Evolutionary conservation across 2,888 invertebrate genomes (phyloP).

Genomic region (Lasius platythorax): DNA sequence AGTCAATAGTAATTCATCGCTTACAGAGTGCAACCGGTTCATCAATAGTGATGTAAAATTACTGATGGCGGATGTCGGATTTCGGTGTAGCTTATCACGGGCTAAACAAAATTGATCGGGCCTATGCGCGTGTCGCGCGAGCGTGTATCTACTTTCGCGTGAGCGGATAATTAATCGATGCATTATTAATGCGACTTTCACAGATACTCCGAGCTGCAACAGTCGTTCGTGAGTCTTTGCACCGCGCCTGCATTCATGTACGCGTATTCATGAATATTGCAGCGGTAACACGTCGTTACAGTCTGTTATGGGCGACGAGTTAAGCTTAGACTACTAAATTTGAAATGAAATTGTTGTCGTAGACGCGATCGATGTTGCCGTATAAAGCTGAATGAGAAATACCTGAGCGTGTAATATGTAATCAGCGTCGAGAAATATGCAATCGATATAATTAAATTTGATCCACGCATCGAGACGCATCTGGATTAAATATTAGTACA

Average conservation of each 20-base stretch:
- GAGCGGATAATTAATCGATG: constrained; percentile 71
- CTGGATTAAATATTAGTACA: constrained; percentile 63
- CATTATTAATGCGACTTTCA: constrained; percentile 70
- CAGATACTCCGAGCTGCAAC: constrained; percentile 55
- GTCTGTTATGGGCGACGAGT: constrained; percentile 64
- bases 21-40: neutral
- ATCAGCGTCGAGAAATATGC: constrained; percentile 51
- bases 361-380: constrained; percentile 59
- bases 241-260: constrained; percentile 35
- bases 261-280: constrained; percentile 68
- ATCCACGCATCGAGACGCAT: constrained; percentile 48
- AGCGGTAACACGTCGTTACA: constrained; percentile 65
- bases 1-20: neutral
- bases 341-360: constrained; percentile 65
- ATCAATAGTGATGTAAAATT: constrained; percentile 32
- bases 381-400: constrained; percentile 62
- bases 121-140: constrained; percentile 11
- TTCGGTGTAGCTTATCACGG: constrained; percentile 30
- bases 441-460: constrained; percentile 69
- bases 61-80: constrained; percentile 10
- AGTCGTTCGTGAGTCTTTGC: constrained; percentile 66
- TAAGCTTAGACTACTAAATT: constrained; percentile 71
- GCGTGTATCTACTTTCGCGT: constrained; percentile 44
- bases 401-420: constrained; percentile 50
- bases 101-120: constrained; percentile 62